Evolutionary conservation across 2,888 invertebrate genomes (phyloP), one percentile per base, ranked within the genome.

Genomic region (Dasysyrphus albostriatus): DNA sequence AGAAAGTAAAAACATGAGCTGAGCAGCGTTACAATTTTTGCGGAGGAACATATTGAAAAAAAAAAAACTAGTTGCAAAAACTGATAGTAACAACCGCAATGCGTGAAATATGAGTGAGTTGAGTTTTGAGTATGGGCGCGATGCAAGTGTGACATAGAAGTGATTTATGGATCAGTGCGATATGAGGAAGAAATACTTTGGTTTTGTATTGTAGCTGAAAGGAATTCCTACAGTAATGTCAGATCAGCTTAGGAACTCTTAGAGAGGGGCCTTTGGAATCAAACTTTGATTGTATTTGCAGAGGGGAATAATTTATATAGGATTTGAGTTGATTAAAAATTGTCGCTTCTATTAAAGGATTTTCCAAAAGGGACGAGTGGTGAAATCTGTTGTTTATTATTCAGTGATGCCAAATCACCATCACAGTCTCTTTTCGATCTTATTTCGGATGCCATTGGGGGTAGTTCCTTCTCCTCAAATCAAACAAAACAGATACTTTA

Each of bases 91-190:
- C 4, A 34, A 37, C 16, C 47, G 47, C 47, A 37, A 19, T 70
- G 34, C 37, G 54, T 37, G 39, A 54, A 29, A 29, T 56, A 56
- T 70, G 24, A 51, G 44, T 47, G 32, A 44, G 44, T 29, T 42
- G 14, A 65, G 32, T 32, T 34, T 34, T 24, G 44, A 44, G 63
- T 29, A 44, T 63, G 63, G 42, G 42, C 34, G 37, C 42, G 37
- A 39, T 42, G 34, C 65, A 65, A 76, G 72, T 59, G 67, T 72
- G 77, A 54, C 70, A 69, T 8, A 9, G 14, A 8, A n/a, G 49
- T 78, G 67, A 83, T 78, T 83, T 78, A 78, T 83, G 54, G 9
- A 47, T 51, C 42, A 37, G 78, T 83, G 83, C 78, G 78, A 73
- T 83, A 78, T 83, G 82, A 61, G 65, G 44, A 83, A 54, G 67